Evolutionary conservation across 2,113 vertebrate species (phyloP).

Genomic region (Poeciliopsis prolifica): DNA sequence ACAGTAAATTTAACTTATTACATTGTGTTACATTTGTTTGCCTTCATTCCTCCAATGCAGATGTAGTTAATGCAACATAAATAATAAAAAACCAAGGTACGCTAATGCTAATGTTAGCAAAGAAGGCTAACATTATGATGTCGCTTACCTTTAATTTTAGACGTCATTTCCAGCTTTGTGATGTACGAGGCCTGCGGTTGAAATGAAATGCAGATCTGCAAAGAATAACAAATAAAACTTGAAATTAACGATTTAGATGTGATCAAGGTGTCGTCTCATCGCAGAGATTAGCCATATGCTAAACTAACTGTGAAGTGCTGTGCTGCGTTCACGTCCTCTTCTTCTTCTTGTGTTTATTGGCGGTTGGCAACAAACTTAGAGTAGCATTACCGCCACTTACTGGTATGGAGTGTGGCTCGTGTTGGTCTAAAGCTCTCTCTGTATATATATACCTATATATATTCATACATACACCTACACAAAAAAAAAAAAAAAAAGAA

Average conservation of each 20-base stretch:
- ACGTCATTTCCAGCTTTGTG: constrained; percentile 60
- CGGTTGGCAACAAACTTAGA: no score
- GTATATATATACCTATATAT: no score
- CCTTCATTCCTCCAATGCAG: background rate
- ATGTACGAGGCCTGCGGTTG: background rate
- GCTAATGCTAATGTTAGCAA: constrained; percentile 42
- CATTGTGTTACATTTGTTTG: background rate
- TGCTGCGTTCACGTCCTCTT: constrained; percentile 31
- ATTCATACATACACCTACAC: no score
- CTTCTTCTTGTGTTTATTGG: no score
- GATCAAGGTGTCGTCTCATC: background rate
- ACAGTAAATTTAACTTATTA: background rate
- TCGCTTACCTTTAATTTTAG: constrained; percentile 71
- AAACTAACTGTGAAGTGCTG: accelerated
- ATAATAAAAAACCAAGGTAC: background rate
- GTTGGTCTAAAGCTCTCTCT: no score
- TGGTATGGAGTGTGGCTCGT: no score
- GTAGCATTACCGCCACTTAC: no score
- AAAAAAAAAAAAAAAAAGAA: no score
- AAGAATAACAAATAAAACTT: accelerated
- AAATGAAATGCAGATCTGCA: background rate
- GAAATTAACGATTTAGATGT: background rate
- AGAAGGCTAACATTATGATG: background rate
- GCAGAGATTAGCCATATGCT: background rate
- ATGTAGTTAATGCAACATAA: background rate